These are phyloP conservation scores for Clinocottus analis DNA, from an alignment of 2,113 vertebrate species.

Conservation along the genomic window DNA sequence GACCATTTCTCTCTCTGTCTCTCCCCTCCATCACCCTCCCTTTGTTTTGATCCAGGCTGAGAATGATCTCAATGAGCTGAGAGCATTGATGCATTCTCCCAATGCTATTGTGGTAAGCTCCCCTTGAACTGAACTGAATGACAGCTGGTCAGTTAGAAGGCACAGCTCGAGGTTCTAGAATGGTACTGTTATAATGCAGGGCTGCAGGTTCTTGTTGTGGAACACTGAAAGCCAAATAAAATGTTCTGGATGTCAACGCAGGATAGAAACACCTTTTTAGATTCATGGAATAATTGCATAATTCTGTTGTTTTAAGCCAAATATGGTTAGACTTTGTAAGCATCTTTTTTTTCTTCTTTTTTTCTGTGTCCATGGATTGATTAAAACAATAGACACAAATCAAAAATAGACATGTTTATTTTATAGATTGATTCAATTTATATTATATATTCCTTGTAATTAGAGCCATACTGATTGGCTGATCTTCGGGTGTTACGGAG, in stretches of 20 bases:
- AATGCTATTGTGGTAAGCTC: constrained; percentile 99
- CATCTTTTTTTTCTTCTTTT: not conserved
- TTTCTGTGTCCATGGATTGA: not conserved
- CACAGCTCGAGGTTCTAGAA: constrained; percentile 66
- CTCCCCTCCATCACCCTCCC: constrained; percentile 63
- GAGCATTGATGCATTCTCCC: constrained; percentile 99
- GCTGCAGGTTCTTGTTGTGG: constrained; percentile 35
- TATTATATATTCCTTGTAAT: not conserved
- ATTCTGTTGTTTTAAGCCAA: not conserved
- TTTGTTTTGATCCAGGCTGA: constrained; percentile 92
- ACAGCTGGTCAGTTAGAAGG: constrained; percentile 31
- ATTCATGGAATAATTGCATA: constrained; percentile 1
- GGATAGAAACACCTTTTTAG: constrained; percentile 2
- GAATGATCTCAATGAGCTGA: constrained; percentile 99
- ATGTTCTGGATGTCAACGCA: constrained; percentile 28
- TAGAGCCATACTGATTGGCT: not conserved
- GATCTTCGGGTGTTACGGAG: not conserved
- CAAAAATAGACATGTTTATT: not conserved
- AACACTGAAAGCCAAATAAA: constrained; percentile 3
- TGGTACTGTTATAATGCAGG: not conserved
- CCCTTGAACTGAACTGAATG: constrained; percentile 52
- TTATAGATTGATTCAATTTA: not conserved
- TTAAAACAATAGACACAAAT: not conserved
- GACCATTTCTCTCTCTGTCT: constrained; percentile 80
- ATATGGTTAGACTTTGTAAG: not conserved